phyloP scores from a whole-genome alignment of 2,888 invertebrate genomes.

The Petrolisthes manimaculis region DNA sequence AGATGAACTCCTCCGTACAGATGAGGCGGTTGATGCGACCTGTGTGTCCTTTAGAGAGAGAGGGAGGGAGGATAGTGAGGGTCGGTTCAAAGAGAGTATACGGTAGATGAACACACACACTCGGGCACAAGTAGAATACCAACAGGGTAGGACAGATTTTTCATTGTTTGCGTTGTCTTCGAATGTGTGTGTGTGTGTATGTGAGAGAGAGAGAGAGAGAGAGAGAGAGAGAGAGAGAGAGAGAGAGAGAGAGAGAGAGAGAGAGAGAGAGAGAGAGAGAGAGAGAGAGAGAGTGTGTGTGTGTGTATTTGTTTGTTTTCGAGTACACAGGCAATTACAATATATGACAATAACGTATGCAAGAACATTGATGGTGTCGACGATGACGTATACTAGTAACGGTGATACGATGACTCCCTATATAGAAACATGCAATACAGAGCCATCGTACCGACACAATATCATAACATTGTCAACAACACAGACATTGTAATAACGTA shows the following conservation, averaged over 20 bases:
- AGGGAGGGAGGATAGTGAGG: neutral
- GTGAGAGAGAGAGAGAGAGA: neutral
- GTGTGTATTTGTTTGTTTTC: neutral
- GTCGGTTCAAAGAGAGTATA: neutral
- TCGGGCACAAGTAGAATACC: neutral
- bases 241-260: neutral
- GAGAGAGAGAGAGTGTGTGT: neutral
- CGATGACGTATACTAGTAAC: neutral
- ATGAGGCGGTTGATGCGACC: conserved; percentile 68
- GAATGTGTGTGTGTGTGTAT: neutral
- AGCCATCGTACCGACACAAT: too few relatives aligned
- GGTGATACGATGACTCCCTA: too few relatives aligned
- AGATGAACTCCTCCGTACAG: conserved; percentile 70
- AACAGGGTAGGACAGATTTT: neutral
- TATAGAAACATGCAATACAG: too few relatives aligned
- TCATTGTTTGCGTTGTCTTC: neutral
- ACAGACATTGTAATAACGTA: too few relatives aligned
- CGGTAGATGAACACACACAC: neutral
- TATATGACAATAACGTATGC: neutral
- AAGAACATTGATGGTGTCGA: neutral
- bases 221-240: neutral
- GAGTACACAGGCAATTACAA: neutral
- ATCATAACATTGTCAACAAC: too few relatives aligned
- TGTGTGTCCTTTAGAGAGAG: conserved; percentile 53
- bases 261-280: neutral